Evolutionary conservation across 2,113 vertebrate genomes (phyloP).

Genomic region (Eclectus roratus): DNA sequence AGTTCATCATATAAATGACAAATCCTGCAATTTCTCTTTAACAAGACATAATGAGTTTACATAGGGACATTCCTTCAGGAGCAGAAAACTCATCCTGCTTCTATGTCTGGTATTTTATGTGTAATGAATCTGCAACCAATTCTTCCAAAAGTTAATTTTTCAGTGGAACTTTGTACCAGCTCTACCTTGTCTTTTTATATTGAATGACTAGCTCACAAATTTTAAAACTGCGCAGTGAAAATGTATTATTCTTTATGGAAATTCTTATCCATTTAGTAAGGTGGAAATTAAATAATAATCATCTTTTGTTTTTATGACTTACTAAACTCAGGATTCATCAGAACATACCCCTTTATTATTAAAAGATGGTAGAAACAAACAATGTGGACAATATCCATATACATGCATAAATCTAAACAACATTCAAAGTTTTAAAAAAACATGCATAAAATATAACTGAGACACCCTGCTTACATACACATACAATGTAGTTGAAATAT

Average conservation of each 20-base stretch:
- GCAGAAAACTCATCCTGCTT: background rate
- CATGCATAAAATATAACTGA: background rate
- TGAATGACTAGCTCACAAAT: background rate
- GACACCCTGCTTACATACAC: background rate
- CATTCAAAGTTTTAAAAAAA: background rate
- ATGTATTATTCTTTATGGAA: background rate
- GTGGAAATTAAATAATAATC: background rate
- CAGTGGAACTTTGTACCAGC: background rate
- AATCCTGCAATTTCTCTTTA: background rate
- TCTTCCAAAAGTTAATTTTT: background rate
- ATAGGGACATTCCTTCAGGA: background rate
- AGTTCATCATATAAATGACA: slow-evolving; percentile 2
- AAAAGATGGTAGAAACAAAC: background rate
- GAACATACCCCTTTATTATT: background rate
- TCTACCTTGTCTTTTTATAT: background rate
- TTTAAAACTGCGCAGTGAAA: background rate
- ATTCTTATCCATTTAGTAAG: background rate
- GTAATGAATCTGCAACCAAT: background rate
- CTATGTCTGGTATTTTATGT: background rate
- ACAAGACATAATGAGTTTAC: background rate
- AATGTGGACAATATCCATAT: background rate
- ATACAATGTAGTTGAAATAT: background rate
- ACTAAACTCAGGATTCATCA: background rate
- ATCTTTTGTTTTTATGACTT: background rate
- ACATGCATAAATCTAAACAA: background rate